phyloP scores from a whole-genome alignment of 2,113 vertebrate genomes.

The Phyllostomus hastatus region DNA sequence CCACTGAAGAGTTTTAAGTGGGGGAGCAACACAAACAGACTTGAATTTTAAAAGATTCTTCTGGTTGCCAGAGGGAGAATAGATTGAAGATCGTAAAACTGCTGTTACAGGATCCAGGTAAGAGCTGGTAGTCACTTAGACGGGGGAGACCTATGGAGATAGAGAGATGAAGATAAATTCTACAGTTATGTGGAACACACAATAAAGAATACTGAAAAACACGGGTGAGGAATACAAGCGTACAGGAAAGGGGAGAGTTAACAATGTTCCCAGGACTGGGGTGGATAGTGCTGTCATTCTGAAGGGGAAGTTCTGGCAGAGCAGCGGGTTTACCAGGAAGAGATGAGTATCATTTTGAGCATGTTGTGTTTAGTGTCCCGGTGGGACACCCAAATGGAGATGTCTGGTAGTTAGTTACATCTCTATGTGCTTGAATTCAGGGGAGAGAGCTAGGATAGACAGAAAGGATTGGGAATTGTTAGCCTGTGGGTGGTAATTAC shows the following conservation, averaged over 20 bases:
- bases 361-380: not conserved
- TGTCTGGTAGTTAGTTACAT: not conserved
- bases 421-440: not conserved
- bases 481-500: not conserved
- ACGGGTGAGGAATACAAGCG: not conserved
- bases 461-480: not conserved
- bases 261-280: not conserved
- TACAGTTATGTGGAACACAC: not conserved
- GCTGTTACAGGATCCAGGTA: not conserved
- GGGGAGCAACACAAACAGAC: not conserved
- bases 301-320: not conserved
- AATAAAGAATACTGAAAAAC: not conserved
- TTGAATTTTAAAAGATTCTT: not conserved
- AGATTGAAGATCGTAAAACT: not conserved
- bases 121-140: not conserved
- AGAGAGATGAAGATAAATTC: not conserved
- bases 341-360: not conserved
- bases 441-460: not conserved
- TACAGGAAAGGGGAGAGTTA: not conserved
- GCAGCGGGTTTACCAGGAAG: not conserved
- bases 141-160: no score
- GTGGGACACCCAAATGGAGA: not conserved
- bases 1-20: not conserved
- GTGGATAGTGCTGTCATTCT: not conserved
- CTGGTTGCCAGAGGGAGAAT: not conserved